Evolutionary conservation across 2,888 invertebrate genomes (phyloP).

Genomic region (Lottia gigantea): DNA sequence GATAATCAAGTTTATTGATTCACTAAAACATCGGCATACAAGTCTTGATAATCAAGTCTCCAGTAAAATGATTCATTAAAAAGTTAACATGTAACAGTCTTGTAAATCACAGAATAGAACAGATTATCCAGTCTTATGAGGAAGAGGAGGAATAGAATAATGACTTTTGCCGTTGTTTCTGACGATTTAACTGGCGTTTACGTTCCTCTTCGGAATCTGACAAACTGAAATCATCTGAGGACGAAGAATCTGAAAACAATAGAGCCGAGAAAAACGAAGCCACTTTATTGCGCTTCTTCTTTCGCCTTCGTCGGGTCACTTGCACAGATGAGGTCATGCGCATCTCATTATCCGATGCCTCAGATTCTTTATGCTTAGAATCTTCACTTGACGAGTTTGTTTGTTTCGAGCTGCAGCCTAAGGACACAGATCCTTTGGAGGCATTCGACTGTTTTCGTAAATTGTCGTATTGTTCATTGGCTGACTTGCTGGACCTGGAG

Average conservation of each 20-base stretch:
- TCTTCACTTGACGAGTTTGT: neutral
- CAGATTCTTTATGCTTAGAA: neutral
- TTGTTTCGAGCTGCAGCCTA: neutral
- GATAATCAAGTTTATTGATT: too few species aligned
- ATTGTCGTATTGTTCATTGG: neutral
- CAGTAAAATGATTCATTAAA: too few species aligned
- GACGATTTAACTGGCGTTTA: neutral
- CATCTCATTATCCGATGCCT: neutral
- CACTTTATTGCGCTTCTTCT: neutral
- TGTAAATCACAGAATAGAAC: too few species aligned
- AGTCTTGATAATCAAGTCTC: too few species aligned
- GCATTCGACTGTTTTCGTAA: neutral
- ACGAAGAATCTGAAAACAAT: neutral
- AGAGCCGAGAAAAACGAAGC: constrained; percentile 2
- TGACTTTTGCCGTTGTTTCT: neutral
- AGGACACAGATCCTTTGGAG: neutral
- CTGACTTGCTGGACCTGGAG: neutral
- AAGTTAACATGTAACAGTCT: too few species aligned
- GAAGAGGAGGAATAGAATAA: neutral
- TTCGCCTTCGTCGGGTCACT: neutral
- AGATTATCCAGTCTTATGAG: neutral
- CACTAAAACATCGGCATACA: too few species aligned
- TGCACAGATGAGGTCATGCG: neutral
- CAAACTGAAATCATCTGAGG: neutral
- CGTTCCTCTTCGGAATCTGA: neutral